These are phyloP conservation scores for Strongylocentrotus purpuratus DNA, from an alignment of 35 echinoderm and acorn worm genomes.

Conservation along the genomic window DNA sequence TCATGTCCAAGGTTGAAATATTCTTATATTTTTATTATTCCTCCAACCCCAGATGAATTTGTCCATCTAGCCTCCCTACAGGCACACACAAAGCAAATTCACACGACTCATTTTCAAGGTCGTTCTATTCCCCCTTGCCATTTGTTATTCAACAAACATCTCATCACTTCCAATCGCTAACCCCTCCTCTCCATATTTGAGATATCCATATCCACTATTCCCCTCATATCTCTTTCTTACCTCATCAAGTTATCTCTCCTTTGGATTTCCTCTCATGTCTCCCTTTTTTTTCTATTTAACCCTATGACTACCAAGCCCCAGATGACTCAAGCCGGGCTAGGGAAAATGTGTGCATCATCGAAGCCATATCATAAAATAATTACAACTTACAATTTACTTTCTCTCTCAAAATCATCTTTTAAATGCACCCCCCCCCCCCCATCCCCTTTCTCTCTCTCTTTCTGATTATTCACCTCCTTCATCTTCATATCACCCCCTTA, in stretches of 20 bases:
- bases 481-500: too few species aligned
- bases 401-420: too few species aligned
- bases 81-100: neutral
- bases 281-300: neutral
- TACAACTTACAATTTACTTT: too few species aligned
- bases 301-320: neutral
- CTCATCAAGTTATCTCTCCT: neutral
- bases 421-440: too few species aligned
- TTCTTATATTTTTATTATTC: neutral
- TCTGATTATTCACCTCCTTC: too few species aligned
- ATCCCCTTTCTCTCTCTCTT: too few species aligned
- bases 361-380: too few species aligned
- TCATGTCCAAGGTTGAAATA: neutral
- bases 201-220: neutral
- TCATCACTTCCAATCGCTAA: neutral
- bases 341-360: too few species aligned
- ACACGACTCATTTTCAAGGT: neutral
- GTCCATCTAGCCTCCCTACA: neutral
- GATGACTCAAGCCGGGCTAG: neutral
- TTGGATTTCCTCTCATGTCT: too few species aligned
- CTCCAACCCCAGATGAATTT: neutral
- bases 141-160: conserved; percentile 11
- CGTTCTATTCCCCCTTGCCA: neutral
- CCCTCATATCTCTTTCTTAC: neutral
- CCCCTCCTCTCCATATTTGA: neutral